Conservation (phyloP, 2,797 vertebrate genomes). For the Alauda arvensis region DNA sequence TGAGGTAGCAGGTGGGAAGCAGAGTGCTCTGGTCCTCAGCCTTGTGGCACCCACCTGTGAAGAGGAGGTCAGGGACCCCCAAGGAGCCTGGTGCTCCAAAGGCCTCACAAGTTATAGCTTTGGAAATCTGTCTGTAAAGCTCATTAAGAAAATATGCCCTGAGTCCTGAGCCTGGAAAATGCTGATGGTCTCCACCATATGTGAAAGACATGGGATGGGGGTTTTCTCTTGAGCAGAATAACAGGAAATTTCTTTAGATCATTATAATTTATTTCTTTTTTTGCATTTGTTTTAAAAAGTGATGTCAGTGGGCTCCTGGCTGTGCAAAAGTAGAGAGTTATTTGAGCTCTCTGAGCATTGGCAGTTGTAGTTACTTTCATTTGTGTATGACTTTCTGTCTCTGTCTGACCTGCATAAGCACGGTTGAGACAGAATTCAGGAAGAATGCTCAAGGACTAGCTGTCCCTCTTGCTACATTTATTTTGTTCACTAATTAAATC, state of each 20-base stretch:
- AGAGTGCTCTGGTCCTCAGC: not conserved
- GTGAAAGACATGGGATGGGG: not conserved
- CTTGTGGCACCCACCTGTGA: not conserved
- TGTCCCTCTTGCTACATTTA: not conserved
- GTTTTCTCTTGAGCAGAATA: not conserved
- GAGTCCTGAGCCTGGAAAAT: not conserved
- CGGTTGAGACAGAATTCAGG: not conserved
- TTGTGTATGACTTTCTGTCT: not conserved
- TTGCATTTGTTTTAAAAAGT: not conserved
- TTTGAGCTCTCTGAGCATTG: not conserved
- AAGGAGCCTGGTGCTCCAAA: not conserved
- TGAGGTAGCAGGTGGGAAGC: not conserved
- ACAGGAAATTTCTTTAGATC: conserved; percentile 15
- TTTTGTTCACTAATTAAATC: not conserved
- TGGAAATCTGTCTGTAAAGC: conserved; percentile 10
- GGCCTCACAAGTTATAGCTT: not conserved
- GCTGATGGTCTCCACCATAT: not conserved
- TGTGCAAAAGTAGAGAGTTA: not conserved
- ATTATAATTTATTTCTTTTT: not conserved
- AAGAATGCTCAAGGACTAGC: not conserved
- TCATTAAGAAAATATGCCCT: not conserved
- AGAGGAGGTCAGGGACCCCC: not conserved
- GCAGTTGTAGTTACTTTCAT: not conserved
- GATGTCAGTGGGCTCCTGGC: not conserved
- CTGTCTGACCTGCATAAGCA: not conserved